These are phyloP conservation scores for Stomatorhinus ivindoensis DNA, from an alignment of 2,113 vertebrate genomes.

Conservation along the genomic window DNA sequence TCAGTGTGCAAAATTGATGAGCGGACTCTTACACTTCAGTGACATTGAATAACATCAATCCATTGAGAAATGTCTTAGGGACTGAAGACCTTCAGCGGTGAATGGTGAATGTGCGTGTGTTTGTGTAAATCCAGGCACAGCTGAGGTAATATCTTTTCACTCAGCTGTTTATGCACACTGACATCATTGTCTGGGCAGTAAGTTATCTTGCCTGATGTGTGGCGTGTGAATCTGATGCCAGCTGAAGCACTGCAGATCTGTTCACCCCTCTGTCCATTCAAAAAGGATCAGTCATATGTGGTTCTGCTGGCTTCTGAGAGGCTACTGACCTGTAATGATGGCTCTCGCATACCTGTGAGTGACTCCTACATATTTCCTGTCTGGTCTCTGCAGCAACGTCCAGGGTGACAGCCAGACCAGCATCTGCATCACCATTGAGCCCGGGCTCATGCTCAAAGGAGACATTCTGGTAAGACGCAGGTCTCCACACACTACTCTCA, in stretches of 20 bases:
- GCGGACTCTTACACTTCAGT: background rate
- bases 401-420: constrained; percentile 93
- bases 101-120: background rate
- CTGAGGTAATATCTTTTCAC: background rate
- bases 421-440: constrained; percentile 98
- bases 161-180: background rate
- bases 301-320: background rate
- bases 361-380: background rate
- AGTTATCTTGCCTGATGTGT: background rate
- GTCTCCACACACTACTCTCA: background rate
- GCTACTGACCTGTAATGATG: background rate
- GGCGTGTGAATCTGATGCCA: background rate
- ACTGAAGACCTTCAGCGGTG: background rate
- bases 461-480: constrained; percentile 85
- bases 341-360: background rate
- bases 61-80: background rate
- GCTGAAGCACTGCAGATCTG: background rate
- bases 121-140: background rate
- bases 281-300: background rate
- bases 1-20: background rate
- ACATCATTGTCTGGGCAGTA: background rate
- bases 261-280: background rate
- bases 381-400: constrained; percentile 68
- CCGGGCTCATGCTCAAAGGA: constrained; percentile 89
- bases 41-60: background rate